Conservation (phyloP, 2,888 invertebrate genomes). For the Orchesellides sinensis region DNA sequence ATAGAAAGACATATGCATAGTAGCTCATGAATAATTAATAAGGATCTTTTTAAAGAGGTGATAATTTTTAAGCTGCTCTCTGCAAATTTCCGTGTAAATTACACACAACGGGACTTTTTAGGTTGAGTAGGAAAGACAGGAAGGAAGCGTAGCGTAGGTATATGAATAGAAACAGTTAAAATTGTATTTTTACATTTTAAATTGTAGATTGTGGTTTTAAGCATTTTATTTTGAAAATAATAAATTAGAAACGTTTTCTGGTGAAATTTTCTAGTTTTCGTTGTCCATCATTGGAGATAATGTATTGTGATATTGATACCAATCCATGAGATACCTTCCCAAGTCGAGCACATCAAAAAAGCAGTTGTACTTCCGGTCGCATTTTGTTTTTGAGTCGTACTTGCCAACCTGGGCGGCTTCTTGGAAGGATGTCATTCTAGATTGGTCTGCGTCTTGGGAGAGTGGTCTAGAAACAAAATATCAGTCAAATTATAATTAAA, state of each 20-base stretch:
- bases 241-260: background rate
- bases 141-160: no score
- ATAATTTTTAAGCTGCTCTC: no score
- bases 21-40: no score
- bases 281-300: background rate
- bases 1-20: no score
- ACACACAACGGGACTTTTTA: no score
- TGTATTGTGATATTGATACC: slow-evolving; percentile 63
- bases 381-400: slow-evolving; percentile 60
- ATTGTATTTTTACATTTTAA: no score
- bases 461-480: slow-evolving; percentile 27
- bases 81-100: no score
- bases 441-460: slow-evolving; percentile 13
- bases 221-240: background rate
- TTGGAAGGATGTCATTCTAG: slow-evolving; percentile 45
- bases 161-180: no score
- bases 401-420: slow-evolving; percentile 64
- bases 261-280: background rate
- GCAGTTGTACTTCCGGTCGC: slow-evolving; percentile 65
- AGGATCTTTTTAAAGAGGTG: no score
- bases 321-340: slow-evolving; percentile 64
- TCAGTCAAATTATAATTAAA: background rate
- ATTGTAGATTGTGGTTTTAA: background rate
- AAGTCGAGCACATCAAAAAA: slow-evolving; percentile 70
- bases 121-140: no score